Evolutionary conservation across 2,888 invertebrate genomes (phyloP), one percentile per base, ranked within the genome.

Genomic region (Conus canariensis): DNA sequence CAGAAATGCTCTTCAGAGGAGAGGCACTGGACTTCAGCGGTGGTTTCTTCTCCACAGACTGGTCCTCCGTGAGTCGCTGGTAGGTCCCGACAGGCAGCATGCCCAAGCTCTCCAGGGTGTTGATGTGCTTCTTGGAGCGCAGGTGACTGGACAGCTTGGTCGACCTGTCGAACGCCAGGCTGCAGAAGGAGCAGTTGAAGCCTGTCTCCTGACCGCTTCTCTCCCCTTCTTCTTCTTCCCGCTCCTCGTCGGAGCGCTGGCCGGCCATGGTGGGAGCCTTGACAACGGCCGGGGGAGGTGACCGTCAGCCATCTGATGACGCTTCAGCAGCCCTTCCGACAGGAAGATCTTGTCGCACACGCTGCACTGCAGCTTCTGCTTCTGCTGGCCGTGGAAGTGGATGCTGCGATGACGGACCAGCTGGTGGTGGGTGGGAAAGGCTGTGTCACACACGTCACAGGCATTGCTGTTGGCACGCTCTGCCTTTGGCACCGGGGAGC

Each of bases 71-170:
- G 19, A 86, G 67, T 2, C 1, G 64, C 3, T 98, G 98, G 96
- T 98, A 99, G 85, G 99, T 98, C 89, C 99, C 99, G 95, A 98
- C 98, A 0, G 99, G 99, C 93, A 99, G 97, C 96, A 99, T 99
- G 90, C 98, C 98, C 92, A 98, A 97, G 95, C 98, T 98, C 96
- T 99, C 99, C 92, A 99, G 97, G 94, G 98, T 98, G 97, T 98
- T 98, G 82, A 99, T 98, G 96, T 99, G 99, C 97, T 98, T 98
- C 97, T 99, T 99, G 92, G 99, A 99, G 90, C 99, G 97, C 91
- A 99, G 97, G 97, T 99, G 99, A 90, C 9, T 30, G 30, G 87
- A 58, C 59, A 90, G 70, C 87, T 85, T 59, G n/a, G 25, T 77
- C 89, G 56, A 88, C 45, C 60, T 82, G 80, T 87, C 58, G 64